Conservation (phyloP, 2,888 invertebrate species). For the Caenorhabditis sinica region DNA sequence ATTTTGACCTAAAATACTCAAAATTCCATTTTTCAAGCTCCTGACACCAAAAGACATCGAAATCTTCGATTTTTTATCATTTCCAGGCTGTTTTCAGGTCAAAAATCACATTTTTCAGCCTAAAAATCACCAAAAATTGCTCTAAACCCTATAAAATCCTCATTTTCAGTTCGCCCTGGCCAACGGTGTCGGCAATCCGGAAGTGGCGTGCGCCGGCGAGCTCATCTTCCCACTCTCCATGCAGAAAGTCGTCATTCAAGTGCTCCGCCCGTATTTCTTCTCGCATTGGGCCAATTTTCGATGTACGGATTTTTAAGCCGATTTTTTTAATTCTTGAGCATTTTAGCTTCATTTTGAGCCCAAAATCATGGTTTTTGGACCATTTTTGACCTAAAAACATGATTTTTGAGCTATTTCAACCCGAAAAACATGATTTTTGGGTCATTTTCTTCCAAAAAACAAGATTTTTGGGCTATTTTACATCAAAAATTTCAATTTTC, state of each 20-base stretch:
- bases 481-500: background rate
- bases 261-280: slow-evolving; percentile 52
- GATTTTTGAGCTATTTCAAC: too few relatives aligned
- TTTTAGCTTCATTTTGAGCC: too few relatives aligned
- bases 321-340: background rate
- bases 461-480: background rate
- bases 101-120: background rate
- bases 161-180: slow-evolving; percentile 31
- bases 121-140: background rate
- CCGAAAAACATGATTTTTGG: background rate
- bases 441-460: background rate
- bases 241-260: slow-evolving; percentile 35
- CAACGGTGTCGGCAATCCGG: slow-evolving; percentile 28
- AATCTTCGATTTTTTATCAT: background rate
- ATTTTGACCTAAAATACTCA: too few relatives aligned
- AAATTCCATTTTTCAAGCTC: background rate
- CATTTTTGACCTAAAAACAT: too few relatives aligned
- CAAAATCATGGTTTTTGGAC: background rate
- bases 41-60: background rate
- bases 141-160: background rate
- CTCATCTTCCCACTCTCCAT: slow-evolving; percentile 50
- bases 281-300: slow-evolving; percentile 47
- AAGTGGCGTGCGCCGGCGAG: slow-evolving; percentile 40
- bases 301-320: slow-evolving; percentile 5
- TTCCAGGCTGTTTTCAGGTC: too few relatives aligned